Conservation (phyloP, 2,797 vertebrate species). For the Molossus alvarezi region DNA sequence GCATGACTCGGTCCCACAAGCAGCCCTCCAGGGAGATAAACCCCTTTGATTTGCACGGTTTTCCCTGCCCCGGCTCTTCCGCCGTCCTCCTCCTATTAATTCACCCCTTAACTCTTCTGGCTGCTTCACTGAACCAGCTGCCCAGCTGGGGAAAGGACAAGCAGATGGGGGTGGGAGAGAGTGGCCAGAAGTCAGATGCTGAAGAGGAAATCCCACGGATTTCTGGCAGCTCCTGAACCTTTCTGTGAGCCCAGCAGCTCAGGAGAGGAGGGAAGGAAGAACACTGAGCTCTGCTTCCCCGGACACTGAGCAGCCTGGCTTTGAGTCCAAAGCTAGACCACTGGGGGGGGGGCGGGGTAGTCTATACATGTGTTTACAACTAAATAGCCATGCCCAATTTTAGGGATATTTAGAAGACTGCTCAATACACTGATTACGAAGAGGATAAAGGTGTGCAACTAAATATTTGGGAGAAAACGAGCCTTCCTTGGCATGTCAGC, state of each 20-base stretch:
- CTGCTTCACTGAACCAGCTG: neutral
- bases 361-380: neutral
- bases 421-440: neutral
- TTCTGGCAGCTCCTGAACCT: neutral
- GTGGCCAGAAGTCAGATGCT: constrained; percentile 52
- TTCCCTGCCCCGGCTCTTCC: constrained; percentile 21
- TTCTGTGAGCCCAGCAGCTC: constrained; percentile 59
- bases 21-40: constrained; percentile 77
- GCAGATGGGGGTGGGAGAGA: neutral
- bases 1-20: constrained; percentile 65
- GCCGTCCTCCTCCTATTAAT: constrained; percentile 78
- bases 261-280: neutral
- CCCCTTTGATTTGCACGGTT: constrained; percentile 81
- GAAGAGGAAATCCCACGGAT: constrained; percentile 54
- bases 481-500: rapidly evolving
- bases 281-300: neutral
- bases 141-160: neutral
- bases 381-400: neutral
- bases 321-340: constrained; percentile 65
- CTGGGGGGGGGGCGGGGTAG: rapidly evolving
- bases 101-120: constrained; percentile 73
- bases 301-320: neutral
- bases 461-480: neutral
- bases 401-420: rapidly evolving
- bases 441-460: neutral